phyloP scores from a whole-genome alignment of 2,797 vertebrate genomes.

The Sciurus carolinensis region DNA sequence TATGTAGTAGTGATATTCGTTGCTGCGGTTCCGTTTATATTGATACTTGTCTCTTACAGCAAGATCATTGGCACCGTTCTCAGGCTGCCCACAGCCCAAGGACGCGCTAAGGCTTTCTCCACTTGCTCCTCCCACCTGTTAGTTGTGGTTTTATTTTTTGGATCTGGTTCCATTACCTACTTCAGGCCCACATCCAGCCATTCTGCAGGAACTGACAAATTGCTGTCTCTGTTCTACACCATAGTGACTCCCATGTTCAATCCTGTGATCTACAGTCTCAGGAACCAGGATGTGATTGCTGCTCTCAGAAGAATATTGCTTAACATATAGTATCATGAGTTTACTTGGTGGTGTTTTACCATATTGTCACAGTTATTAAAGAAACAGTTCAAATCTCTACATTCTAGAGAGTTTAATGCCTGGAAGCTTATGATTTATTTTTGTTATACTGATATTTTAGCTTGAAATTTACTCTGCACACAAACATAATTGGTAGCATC shows the following conservation, averaged over 20 bases:
- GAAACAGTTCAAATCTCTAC: not conserved
- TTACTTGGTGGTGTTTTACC: too few relatives aligned
- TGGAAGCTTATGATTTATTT: not conserved
- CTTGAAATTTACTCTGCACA: not conserved
- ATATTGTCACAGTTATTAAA: too few relatives aligned
- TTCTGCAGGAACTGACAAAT: not conserved
- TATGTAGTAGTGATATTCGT: not conserved
- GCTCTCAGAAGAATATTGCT: constrained; percentile 45
- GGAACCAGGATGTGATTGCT: constrained; percentile 68
- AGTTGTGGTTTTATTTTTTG: constrained; percentile 67
- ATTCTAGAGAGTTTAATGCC: accelerated
- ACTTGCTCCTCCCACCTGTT: constrained; percentile 55
- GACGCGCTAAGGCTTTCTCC: constrained; percentile 41
- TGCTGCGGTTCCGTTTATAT: not conserved
- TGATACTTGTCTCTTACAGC: constrained; percentile 69
- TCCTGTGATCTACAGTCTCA: constrained; percentile 66
- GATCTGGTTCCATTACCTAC: constrained; percentile 43
- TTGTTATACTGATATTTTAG: not conserved
- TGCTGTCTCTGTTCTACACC: constrained; percentile 63
- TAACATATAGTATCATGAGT: not conserved
- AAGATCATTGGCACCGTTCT: constrained; percentile 58
- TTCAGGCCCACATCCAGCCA: constrained; percentile 8
- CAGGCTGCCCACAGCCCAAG: not conserved
- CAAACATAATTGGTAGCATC: too few relatives aligned
- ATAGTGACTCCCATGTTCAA: constrained; percentile 61